Conservation (phyloP, 2,888 invertebrate species). For the Azorinus chamasolen region DNA sequence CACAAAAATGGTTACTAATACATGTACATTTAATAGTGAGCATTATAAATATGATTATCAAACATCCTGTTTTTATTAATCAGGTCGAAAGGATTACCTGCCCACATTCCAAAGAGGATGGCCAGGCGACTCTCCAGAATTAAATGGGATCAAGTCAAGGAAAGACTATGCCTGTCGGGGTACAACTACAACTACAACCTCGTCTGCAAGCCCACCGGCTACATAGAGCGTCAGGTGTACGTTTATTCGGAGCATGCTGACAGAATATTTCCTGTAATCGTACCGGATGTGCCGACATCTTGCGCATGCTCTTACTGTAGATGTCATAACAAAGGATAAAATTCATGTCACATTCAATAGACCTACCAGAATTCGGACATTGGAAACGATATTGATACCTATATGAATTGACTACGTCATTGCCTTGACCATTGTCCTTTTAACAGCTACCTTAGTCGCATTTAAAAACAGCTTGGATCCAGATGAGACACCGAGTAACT, state of each 20-base stretch:
- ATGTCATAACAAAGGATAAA: background rate
- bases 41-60: too few relatives aligned
- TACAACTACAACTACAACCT: conserved; percentile 34
- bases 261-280: conserved; percentile 20
- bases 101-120: background rate
- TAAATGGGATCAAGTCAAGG: background rate
- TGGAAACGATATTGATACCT: too few relatives aligned
- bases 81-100: conserved; percentile 27
- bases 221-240: conserved; percentile 20
- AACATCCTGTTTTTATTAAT: background rate
- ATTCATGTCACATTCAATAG: too few relatives aligned
- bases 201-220: conserved; percentile 47
- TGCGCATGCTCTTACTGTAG: conserved; percentile 41
- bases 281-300: conserved; percentile 41
- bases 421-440: too few relatives aligned
- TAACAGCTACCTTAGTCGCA: too few relatives aligned
- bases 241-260: conserved; percentile 44
- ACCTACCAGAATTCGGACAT: too few relatives aligned
- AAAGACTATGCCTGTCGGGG: conserved; percentile 28
- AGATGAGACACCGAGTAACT: too few relatives aligned
- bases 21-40: too few relatives aligned
- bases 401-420: too few relatives aligned
- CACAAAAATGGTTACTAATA: too few relatives aligned
- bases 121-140: conserved; percentile 10
- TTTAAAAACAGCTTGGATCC: too few relatives aligned